Conservation (phyloP, 2,113 vertebrate species). For the Paradoxurus hermaphroditus region DNA sequence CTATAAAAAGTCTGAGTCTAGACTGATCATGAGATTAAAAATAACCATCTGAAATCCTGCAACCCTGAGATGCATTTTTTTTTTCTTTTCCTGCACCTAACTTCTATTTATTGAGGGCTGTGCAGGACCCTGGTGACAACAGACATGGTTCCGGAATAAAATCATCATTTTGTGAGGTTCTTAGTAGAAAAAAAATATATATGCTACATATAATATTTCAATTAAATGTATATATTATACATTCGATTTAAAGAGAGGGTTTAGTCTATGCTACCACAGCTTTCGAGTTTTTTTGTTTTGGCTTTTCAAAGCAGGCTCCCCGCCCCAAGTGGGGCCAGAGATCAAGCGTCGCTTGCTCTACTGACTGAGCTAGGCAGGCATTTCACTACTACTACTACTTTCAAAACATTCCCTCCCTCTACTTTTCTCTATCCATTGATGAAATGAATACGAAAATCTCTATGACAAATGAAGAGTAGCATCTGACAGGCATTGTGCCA, state of each 20-base stretch:
- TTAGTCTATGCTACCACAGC: neutral
- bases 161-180: neutral
- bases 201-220: neutral
- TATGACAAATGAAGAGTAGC: neutral
- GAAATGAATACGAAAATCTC: neutral
- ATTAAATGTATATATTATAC: too few species aligned
- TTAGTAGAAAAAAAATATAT: neutral
- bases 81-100: neutral
- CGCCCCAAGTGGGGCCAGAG: neutral
- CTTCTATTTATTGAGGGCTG: neutral
- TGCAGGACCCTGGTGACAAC: neutral
- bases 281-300: neutral
- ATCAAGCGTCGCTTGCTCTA: neutral
- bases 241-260: too few species aligned
- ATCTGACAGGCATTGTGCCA: neutral
- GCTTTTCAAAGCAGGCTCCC: neutral
- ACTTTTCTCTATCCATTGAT: neutral
- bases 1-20: neutral
- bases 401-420: neutral
- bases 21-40: neutral
- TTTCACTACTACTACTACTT: neutral
- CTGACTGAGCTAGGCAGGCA: neutral
- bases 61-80: neutral
- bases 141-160: neutral
- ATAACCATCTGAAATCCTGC: neutral